Conservation (phyloP, 2,113 vertebrate species). For the Prochilodus magdalenae region DNA sequence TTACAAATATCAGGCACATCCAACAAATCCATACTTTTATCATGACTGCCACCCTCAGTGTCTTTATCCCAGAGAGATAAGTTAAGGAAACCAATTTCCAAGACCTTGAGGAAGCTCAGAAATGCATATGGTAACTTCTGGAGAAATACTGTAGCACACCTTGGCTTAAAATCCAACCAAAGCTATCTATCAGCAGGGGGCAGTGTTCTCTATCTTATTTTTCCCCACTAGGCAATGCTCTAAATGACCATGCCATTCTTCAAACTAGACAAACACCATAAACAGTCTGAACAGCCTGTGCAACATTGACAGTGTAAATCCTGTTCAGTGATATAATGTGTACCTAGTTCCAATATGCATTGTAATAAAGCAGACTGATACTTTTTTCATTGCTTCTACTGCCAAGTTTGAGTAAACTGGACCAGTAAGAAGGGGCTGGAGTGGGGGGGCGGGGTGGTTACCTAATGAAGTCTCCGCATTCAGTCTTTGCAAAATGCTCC, state of each 20-base stretch:
- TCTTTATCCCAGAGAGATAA: neutral
- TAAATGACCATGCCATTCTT: slow-evolving; percentile 1
- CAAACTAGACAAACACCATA: neutral
- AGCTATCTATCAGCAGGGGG: neutral
- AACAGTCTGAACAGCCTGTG: neutral
- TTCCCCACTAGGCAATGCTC: neutral
- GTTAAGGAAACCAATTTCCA: too few species aligned
- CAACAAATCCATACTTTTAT: neutral
- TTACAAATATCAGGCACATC: neutral
- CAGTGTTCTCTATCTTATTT: neutral
- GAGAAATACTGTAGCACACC: too few species aligned
- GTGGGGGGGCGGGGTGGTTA: too few species aligned
- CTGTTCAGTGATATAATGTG: too few species aligned
- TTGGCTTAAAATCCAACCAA: neutral
- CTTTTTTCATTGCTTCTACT: too few species aligned
- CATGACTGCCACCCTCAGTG: neutral
- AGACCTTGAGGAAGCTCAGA: neutral
- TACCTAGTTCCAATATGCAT: too few species aligned
- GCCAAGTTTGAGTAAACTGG: too few species aligned
- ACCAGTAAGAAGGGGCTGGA: too few species aligned
- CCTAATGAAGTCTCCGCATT: too few species aligned
- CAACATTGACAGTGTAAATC: neutral
- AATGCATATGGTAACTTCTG: too few species aligned
- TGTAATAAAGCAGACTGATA: too few species aligned
- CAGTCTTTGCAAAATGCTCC: too few species aligned